Evolutionary conservation across 2,113 vertebrate species (phyloP).

Genomic region (Microcebus murinus): DNA sequence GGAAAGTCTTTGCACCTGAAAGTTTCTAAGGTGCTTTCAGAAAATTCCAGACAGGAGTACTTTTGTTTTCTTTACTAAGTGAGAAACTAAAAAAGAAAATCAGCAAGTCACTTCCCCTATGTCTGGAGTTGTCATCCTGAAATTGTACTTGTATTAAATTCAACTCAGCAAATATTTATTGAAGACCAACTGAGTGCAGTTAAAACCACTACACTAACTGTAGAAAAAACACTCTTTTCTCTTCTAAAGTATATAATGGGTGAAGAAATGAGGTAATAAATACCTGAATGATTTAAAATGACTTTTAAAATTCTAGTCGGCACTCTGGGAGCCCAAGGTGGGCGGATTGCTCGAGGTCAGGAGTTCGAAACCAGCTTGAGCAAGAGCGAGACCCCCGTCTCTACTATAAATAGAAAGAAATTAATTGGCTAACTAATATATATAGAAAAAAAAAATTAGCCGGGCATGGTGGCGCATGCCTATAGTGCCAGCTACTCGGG

Average conservation of each 20-base stretch:
- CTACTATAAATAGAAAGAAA: no score
- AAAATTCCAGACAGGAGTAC: not conserved
- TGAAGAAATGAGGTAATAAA: not conserved
- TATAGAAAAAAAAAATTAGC: no score
- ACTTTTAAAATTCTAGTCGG: not conserved
- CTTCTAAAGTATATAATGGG: not conserved
- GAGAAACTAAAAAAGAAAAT: not conserved
- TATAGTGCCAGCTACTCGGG: no score
- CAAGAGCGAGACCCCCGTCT: no score
- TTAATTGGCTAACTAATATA: no score
- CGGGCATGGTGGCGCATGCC: no score
- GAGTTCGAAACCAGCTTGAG: no score
- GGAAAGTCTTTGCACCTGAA: not conserved
- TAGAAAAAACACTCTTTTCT: not conserved
- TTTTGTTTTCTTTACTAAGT: not conserved
- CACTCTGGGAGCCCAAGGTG: no score
- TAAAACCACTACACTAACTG: not conserved
- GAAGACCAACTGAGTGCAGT: not conserved
- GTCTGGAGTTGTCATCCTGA: not conserved
- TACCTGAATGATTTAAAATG: not conserved
- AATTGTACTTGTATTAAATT: not conserved
- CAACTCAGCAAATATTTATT: not conserved
- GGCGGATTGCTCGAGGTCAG: no score
- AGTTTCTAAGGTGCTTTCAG: not conserved
- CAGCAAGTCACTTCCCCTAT: fast-evolving